Conservation (phyloP, 2,113 vertebrate species). For the Sinosuthora webbiana region DNA sequence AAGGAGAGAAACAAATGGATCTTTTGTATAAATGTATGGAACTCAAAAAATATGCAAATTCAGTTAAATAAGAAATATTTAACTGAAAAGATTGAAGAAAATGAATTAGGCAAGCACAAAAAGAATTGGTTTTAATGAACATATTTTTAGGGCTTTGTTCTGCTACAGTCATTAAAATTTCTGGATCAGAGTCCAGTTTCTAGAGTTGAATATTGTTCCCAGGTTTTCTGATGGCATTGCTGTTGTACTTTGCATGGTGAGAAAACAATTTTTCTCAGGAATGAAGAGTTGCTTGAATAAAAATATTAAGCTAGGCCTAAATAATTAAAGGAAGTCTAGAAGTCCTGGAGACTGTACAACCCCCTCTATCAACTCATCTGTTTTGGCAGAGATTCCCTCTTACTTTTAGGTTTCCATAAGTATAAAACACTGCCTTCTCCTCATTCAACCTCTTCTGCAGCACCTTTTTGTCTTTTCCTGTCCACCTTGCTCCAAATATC, state of each 20-base stretch:
- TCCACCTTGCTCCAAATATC: not conserved
- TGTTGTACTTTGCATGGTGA: not conserved
- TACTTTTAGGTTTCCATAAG: not conserved
- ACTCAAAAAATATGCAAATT: not conserved
- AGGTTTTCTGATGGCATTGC: not conserved
- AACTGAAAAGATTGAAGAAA: not conserved
- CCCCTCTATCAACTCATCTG: not conserved
- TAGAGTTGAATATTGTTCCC: not conserved
- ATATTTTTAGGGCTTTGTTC: not conserved
- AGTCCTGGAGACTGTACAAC: not conserved
- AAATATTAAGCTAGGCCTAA: not conserved
- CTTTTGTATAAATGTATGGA: not conserved
- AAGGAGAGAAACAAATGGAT: too few species aligned
- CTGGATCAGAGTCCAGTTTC: not conserved
- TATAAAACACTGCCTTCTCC: not conserved
- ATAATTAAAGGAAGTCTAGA: not conserved
- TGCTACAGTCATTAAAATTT: not conserved
- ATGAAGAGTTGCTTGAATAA: not conserved
- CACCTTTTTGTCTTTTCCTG: not conserved
- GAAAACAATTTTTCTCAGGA: not conserved
- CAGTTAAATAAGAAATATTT: not conserved
- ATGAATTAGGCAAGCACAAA: not conserved
- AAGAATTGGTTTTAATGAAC: not conserved
- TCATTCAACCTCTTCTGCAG: not conserved
- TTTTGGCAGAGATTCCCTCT: not conserved